Base-by-base conservation (phyloP, 2,888 invertebrate species). In the Mesoligia furuncula region DNA sequence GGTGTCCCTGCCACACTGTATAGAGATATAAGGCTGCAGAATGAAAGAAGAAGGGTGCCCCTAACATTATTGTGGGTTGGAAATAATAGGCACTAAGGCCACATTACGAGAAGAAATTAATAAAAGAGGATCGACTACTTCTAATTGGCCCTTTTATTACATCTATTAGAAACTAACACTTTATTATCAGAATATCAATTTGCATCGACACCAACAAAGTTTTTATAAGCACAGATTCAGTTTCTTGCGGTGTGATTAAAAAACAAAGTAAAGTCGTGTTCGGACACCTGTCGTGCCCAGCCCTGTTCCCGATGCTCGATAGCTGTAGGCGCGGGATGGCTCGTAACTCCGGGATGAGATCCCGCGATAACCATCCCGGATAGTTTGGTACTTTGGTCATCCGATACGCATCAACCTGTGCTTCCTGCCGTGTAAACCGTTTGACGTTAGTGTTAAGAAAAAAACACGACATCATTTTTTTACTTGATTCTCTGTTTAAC, bases 371-470 rank as follows among this genome's bases (percentile, higher is more conserved):
- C 90, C 84, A 92, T 92, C 91, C 90, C 85, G 87, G 88, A 88
- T 90, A 87, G 86, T 82, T 86, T 87, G 90, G 92, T 92, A 88
- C 85, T 81, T 85, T 87, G 90, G 92, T 91, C 86, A 94, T 92
- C 88, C 88, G 95, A 95, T 93, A 94, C 91, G 90, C 90, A 90
- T 91, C 90, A 90, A 88, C 89, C 90, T 89, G 83, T 87, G 90
- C 90, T 92, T 92, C 91, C 92, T 91, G 89, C 87, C 85, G 76
- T 77, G 85, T 88, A 89, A 89, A 88, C 85, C 85, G 82, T 85
- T 85, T 85, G 87, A 83, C 77, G 83, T 84, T 83, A 85, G 85
- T 83, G 80, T 79, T 72, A 75, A 80, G 68, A 81, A 81, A 79
- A 72, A 70, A 81, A 45, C 66, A 64, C 24, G 27, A 76, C 36